Evolutionary conservation across 2,113 vertebrate species (phyloP), one percentile per base, ranked within the genome.

Genomic region (Onychorhynchus coronatus): DNA sequence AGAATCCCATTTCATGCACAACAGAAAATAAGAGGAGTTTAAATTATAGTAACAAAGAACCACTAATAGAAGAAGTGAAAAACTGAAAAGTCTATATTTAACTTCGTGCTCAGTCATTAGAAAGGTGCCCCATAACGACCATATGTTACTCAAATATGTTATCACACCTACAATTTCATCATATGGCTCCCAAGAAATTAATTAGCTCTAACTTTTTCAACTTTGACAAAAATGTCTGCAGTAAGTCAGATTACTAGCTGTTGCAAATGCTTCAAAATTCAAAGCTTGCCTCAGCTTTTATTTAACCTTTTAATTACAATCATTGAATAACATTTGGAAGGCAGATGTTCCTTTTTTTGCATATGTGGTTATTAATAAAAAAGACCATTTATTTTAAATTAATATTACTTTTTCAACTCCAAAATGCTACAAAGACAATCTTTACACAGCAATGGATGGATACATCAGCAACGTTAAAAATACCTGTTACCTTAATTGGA

Each of bases 131-230:
- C 97, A 96, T 98, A 98, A 98, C 96, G 94, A 97, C 98, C 98
- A 98, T 98, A 98, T 98, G 98, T 98, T 98, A 97, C 97, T 97
- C 97, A 98, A 98, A 98, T 98, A 98, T 98, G 98, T 98, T 98
- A 98, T 98, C 98, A 98, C 98, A 98, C 98, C 98, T 98, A 98
- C 97, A 96, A 97, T 98, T 98, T 98, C 97, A 98, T 98, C 98
- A 97, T 97, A 98, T 98, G 98, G 98, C 98, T 98, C 98, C 97
- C 96, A 98, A 98, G 98, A 98, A 98, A 98, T 98, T 98, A 98
- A 98, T 98, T 98, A 98, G 98, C 96, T 98, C 95, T 97, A 98
- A 98, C 98, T 98, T 98, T 98, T 98, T 98, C 98, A 98, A 98
- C 98, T 98, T 98, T 98, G 98, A 98, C 98, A 98, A 98, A 98